phyloP scores from a whole-genome alignment of 2,888 invertebrate species.

The Leptinotarsa haldemani region DNA sequence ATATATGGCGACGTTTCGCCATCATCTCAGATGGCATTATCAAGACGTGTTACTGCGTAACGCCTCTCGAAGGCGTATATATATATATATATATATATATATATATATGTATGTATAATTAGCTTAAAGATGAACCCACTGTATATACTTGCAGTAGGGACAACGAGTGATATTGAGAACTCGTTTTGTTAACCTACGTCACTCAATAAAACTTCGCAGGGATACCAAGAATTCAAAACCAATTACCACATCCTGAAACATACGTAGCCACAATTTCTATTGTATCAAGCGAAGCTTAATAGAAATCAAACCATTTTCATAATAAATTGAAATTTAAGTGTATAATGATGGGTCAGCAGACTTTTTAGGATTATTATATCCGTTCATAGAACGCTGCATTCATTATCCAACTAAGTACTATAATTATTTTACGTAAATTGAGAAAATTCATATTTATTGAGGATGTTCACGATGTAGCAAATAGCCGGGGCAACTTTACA shows the following conservation, averaged over 20 bases:
- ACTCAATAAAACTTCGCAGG: background rate
- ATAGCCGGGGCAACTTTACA: background rate
- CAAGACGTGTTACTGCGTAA: no score
- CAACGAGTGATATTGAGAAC: no score
- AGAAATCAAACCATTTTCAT: background rate
- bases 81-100: no score
- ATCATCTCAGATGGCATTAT: no score
- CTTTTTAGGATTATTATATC: background rate
- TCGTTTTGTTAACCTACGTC: background rate
- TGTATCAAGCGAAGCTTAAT: background rate
- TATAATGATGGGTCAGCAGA: constrained; percentile 4
- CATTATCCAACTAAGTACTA: background rate
- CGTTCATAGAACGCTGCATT: background rate
- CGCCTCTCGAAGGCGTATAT: no score
- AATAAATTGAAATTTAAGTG: background rate
- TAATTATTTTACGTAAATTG: background rate
- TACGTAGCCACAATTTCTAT: background rate
- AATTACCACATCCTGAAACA: constrained; percentile 14
- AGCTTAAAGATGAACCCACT: no score
- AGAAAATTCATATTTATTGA: background rate
- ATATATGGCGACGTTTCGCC: no score
- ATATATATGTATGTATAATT: no score
- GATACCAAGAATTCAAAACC: background rate
- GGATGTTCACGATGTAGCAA: background rate
- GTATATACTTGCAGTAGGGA: no score